Conservation (phyloP, 2,797 vertebrate genomes). For the Centroberyx gerrardi region DNA sequence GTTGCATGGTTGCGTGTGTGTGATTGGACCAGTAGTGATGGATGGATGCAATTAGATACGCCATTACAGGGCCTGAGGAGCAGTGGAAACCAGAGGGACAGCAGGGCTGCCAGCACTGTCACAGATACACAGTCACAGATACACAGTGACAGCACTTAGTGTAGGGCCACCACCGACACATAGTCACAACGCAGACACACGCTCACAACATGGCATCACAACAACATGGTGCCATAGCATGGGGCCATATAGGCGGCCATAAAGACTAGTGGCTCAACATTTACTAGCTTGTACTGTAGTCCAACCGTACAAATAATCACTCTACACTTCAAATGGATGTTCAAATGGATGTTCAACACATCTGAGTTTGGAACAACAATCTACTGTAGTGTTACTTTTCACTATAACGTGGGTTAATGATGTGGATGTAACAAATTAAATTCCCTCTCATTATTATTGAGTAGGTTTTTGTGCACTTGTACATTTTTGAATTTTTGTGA, state of each 20-base stretch:
- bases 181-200: slow-evolving; percentile 48
- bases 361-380: background rate
- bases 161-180: slow-evolving; percentile 45
- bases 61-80: slow-evolving; percentile 51
- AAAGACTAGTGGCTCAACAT: slow-evolving; percentile 10
- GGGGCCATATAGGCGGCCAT: slow-evolving; percentile 7
- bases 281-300: slow-evolving; percentile 2
- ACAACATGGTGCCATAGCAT: slow-evolving; percentile 26
- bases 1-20: slow-evolving; percentile 26
- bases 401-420: background rate
- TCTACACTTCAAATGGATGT: background rate
- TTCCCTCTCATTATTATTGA: background rate
- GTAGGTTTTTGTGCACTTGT: too few species aligned
- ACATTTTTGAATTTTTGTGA: too few species aligned
- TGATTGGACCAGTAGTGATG: slow-evolving; percentile 43
- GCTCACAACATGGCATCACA: slow-evolving; percentile 16
- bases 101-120: slow-evolving; percentile 47
- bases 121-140: slow-evolving; percentile 14
- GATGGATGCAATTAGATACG: slow-evolving; percentile 63
- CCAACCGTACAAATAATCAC: slow-evolving; percentile 3
- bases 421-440: background rate
- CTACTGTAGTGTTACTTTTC: background rate
- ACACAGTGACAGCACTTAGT: slow-evolving; percentile 50
- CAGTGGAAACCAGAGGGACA: slow-evolving; percentile 55
- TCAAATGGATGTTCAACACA: background rate